A percentile compares a stretch with the other conserved stretches of the same genome.
Conservation (phyloP, 2,888 invertebrate genomes). For the Beris chalybata region DNA sequence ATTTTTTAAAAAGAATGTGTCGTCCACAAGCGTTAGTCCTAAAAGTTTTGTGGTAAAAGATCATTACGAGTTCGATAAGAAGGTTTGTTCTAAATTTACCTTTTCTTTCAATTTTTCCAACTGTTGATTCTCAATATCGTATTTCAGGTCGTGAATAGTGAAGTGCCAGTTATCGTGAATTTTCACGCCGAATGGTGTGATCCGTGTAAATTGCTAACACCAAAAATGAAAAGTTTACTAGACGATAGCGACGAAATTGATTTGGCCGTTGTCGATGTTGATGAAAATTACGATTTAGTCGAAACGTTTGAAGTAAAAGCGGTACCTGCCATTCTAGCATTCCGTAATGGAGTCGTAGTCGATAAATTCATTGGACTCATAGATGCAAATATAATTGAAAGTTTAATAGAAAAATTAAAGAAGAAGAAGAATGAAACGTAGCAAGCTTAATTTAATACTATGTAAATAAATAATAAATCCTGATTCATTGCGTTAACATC, state of each 20-base stretch:
- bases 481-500: no score
- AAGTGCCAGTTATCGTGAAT: slow-evolving; percentile 84
- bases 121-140: slow-evolving; percentile 6
- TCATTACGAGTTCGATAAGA: slow-evolving; percentile 76
- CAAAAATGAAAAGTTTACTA: slow-evolving; percentile 76
- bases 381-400: slow-evolving; percentile 78
- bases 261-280: slow-evolving; percentile 81
- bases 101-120: background rate
- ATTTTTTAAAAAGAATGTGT: slow-evolving; percentile 24
- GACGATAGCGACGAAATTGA: slow-evolving; percentile 72
- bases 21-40: slow-evolving; percentile 37
- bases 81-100: slow-evolving; percentile 56
- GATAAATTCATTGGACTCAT: slow-evolving; percentile 89
- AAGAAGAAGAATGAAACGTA: slow-evolving; percentile 40
- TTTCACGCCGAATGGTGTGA: slow-evolving; percentile 92
- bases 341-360: slow-evolving; percentile 78
- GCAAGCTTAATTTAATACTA: no score
- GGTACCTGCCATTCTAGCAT: slow-evolving; percentile 79
- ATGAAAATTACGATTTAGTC: slow-evolving; percentile 77
- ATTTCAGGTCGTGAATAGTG: slow-evolving; percentile 73
- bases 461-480: no score
- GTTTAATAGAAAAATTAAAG: slow-evolving; percentile 67
- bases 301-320: slow-evolving; percentile 82
- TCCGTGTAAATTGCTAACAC: slow-evolving; percentile 84
- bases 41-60: slow-evolving; percentile 64